Base-by-base conservation (phyloP, 1,140 invertebrate genomes). In the Dendrolimus punctatus region DNA sequence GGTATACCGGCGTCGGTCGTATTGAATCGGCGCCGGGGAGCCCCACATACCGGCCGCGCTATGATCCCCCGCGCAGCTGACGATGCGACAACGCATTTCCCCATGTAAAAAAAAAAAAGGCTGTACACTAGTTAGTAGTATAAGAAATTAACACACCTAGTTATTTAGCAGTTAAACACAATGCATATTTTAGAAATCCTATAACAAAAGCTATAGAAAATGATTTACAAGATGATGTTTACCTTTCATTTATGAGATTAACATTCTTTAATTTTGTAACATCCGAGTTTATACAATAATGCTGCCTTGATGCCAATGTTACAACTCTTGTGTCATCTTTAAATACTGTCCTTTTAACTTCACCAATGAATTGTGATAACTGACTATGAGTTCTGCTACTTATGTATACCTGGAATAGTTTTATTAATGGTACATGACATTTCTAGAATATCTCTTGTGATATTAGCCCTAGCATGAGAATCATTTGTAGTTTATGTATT, bases 371-470 rank as follows among this genome's bases (percentile, higher is more conserved):
- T 80, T 99, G 98, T 3, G 94, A 91, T 37, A 99, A 83, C 78
- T 99, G 98, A 6, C 97, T 99, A 88, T 99, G 98, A 39, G 98
- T 99, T 77, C 98, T 90, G 60, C 96, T 98, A 69, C 96, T 97
- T 86, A 96, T 98, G 71, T 94, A 96, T 59, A 99, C 94, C 92
- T 98, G 87, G 5, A 90, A 90, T 58, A 75, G 62, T 41, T 7
- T 39, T 6, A 41, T 7, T 4, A 44, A 50, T 40, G 40, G 3
- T 39, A 49, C 4, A 8, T 46, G 10, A 8, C 6, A 10, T n/a
- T 2, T 46, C 7, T 6, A 5, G 8, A 23, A n/a, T 9, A 46
- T 4, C 8, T 9, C 2, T 10, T n/a, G 6, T 8, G 6, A 5
- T 10, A 46, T 46, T n/a, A 46, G 6, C 9, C 4, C 8, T n/a